phyloP scores from a whole-genome alignment of 2,113 vertebrate genomes.

The Corydoras maculifer region DNA sequence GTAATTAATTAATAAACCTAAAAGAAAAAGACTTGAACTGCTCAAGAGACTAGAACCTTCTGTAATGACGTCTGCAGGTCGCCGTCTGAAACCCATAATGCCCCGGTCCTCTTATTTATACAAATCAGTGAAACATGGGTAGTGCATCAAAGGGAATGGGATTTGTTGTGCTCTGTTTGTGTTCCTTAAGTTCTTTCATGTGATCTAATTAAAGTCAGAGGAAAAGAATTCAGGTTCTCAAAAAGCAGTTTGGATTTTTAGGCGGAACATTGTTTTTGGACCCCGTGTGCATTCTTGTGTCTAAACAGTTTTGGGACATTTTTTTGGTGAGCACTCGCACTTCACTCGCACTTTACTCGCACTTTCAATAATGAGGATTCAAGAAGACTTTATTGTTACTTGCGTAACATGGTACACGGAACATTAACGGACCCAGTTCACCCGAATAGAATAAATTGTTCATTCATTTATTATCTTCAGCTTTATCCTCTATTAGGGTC shows the following conservation, averaged over 20 bases:
- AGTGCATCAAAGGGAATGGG: not conserved
- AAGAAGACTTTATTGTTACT: no score
- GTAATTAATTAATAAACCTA: not conserved
- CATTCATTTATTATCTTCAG: no score
- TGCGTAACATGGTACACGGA: no score
- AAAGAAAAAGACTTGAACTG: no score
- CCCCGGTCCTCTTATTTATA: conserved; percentile 5
- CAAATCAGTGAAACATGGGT: conserved; percentile 5
- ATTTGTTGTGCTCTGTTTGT: not conserved
- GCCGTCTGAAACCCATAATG: not conserved
- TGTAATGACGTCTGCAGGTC: no score
- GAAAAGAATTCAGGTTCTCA: not conserved
- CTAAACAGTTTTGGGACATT: not conserved
- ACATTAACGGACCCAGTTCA: no score
- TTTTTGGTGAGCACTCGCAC: not conserved
- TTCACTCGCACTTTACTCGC: no score
- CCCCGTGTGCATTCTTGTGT: not conserved
- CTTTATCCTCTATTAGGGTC: no score
- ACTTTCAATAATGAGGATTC: no score
- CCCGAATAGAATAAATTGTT: no score
- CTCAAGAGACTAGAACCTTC: no score
- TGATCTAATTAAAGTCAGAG: not conserved
- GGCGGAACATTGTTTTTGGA: not conserved
- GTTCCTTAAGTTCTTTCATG: not conserved
- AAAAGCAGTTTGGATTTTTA: not conserved